These are phyloP conservation scores for Dendropsophus ebraccatus DNA, from an alignment of 2,113 vertebrate genomes.

Conservation along the genomic window DNA sequence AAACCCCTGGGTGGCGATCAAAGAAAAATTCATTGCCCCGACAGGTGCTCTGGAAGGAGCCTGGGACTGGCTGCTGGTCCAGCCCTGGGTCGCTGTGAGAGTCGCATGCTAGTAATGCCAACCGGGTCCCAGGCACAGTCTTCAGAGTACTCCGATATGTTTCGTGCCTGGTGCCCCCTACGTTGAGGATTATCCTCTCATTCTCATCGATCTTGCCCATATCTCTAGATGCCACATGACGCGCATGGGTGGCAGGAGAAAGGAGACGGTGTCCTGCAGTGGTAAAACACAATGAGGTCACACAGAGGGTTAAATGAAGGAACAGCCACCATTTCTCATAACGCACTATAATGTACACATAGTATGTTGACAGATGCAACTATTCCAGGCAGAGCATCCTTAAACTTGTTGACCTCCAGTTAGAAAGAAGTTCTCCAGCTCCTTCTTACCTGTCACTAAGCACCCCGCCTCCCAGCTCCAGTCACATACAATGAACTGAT, in stretches of 20 bases:
- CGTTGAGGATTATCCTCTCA: constrained; percentile 99
- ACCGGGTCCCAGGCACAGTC: constrained; percentile 93
- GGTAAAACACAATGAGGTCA: not conserved
- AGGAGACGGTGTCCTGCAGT: constrained; percentile 37
- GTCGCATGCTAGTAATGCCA: constrained; percentile 91
- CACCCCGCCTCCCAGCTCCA: constrained; percentile 45
- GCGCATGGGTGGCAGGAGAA: constrained; percentile 65
- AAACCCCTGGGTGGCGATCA: constrained; percentile 65
- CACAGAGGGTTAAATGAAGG: constrained; percentile 32
- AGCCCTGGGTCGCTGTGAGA: constrained; percentile 81
- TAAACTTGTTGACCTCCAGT: constrained; percentile 17
- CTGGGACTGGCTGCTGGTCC: constrained; percentile 73
- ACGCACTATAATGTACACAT: not conserved
- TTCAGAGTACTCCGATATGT: constrained; percentile 94
- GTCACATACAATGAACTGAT: constrained; percentile 60
- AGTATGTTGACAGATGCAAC: no score
- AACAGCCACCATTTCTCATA: not conserved
- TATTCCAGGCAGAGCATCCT: not conserved
- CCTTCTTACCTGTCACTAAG: constrained; percentile 29
- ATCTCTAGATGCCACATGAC: constrained; percentile 93
- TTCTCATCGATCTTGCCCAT: constrained; percentile 97
- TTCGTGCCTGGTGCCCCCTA: constrained; percentile 94
- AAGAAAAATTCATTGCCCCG: constrained; percentile 90
- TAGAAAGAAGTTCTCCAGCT: constrained; percentile 19
- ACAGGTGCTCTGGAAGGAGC: constrained; percentile 72